Percentiles rank a stretch among this genome's conserved stretches.
Evolutionary conservation across 2,797 vertebrate genomes (phyloP).

Genomic region (Sebastes hopkinsi): DNA sequence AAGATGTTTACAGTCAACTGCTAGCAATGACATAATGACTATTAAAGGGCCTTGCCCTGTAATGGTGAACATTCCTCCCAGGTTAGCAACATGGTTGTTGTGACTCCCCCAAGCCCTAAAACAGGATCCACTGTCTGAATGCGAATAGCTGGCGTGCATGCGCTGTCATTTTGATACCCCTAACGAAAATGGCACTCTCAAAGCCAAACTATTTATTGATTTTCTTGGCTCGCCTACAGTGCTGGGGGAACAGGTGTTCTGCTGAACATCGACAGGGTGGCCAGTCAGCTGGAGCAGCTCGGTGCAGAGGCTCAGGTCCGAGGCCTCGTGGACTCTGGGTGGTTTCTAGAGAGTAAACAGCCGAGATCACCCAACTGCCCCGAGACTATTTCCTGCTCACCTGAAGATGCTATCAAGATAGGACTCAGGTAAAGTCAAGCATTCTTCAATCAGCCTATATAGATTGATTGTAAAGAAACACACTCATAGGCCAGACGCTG

Average conservation of each 20-base stretch:
- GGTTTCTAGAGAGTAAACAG: constrained; percentile 87
- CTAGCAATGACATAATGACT: constrained; percentile 70
- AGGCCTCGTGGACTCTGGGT: constrained; percentile 88
- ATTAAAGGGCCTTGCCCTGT: constrained; percentile 55
- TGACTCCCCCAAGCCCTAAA: constrained; percentile 30
- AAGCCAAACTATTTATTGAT: constrained; percentile 22
- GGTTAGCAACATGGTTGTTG: constrained; percentile 58
- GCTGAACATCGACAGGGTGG: constrained; percentile 86
- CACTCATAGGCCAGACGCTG: background rate
- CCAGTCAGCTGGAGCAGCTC: constrained; percentile 82
- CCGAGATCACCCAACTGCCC: constrained; percentile 81
- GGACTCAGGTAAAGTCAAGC: constrained; percentile 80
- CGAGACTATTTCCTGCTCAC: constrained; percentile 82
- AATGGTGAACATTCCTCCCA: constrained; percentile 57
- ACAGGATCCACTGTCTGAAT: constrained; percentile 21
- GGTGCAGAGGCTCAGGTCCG: constrained; percentile 85
- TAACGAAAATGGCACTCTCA: background rate
- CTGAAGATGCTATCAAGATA: constrained; percentile 85
- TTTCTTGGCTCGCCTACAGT: constrained; percentile 63
- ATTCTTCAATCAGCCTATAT: background rate
- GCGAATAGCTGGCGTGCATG: constrained; percentile 22
- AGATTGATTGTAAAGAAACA: background rate
- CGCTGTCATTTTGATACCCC: constrained; percentile 8
- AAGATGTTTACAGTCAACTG: constrained; percentile 62
- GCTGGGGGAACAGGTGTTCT: constrained; percentile 88